Base-by-base conservation (phyloP, 2,888 invertebrate species). In the Oconnorella tubifera region DNA sequence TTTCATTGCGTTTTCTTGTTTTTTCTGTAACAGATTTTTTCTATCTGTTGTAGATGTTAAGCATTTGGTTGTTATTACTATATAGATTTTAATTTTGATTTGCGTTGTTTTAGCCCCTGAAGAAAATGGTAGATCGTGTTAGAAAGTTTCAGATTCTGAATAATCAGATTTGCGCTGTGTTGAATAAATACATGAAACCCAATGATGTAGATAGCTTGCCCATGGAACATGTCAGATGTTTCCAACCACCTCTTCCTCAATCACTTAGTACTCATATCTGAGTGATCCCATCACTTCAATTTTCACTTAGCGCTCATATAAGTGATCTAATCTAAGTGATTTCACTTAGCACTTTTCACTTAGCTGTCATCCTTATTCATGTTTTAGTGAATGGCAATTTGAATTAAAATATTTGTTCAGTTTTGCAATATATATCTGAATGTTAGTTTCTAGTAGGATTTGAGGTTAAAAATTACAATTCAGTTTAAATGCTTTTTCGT, bases 71-170 rank as follows among this genome's bases (percentile, higher is more conserved):
- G 40, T 40, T 40, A 19, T 40, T 40, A 19, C 19, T 40, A 19
- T 40, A 40, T 19, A 19, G 6, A 19, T 40, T 40, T 6, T 40
- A 14, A 19, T 40, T 40, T 6, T 40, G n/a, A n/a, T n/a, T n/a
- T n/a, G n/a, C 19, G 40, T 40, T 40, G 40, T 40, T 40, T 74
- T 80, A 96, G 94, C 90, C 90, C 72, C 84, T 98, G 73, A 95
- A 96, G 78, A 88, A 92, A 64, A 96, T 98, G 96, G 95, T 96
- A 68, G 98, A 99, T 83, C 87, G 98, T 70, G 95, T 99, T 77
- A 87, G 98, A 56, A 89, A 97, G 66, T 98, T 98, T 84, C 98
- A 99, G 84, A 95, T 99, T 68, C 86, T 99, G 64, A 99, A 99
- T 85, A 95, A 94, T 14, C 98, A 99, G 85, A 94, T 97, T 74